Evolutionary conservation across 2,113 vertebrate genomes (phyloP), one percentile per base, ranked within the genome.

Genomic region (Kryptolebias marmoratus): DNA sequence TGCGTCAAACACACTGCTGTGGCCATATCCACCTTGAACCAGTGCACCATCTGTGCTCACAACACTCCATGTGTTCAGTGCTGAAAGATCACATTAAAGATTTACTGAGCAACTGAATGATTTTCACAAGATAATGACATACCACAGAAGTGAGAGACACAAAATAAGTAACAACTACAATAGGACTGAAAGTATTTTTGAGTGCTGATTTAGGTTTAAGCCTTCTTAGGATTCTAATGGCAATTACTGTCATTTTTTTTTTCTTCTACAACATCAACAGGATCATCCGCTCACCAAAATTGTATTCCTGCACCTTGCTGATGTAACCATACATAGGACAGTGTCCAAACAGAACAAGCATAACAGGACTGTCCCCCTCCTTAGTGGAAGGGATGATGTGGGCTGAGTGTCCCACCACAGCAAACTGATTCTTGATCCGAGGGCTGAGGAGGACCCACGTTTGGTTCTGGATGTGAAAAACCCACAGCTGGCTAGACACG

Each of bases 281-380:
- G 11, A 2, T 32, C 15, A 11, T 31, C 28, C 1, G 88, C 97
- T 91, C 82, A 99, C 98, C 89, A 11, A 98, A 88, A 80, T 96
- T 94, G 89, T 98, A 99, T 70, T 96, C 95, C 89, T 99, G 98
- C 49, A 99, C 94, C 2, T 84, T 93, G 94, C 96, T 98, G 94
- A 99, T 95, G 78, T 99, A 99, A 0, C 98, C 98, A 0, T 97
- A 99, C 8, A 98, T 94, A 52, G 98, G 96, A 44, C 97, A 98
- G 91, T 99, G 96, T 22, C 98, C 98, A 0, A 99, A 99, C 80
- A 99, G 89, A 28, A 98, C 95, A 0, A 99, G 92, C 96, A 99
- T 98, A 87, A 97, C 93, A 0, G 92, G 79, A 0, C 79, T 84
- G 48, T 58, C 86, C 1, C 85, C 91, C 11, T 89, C 89, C 0